Evolutionary conservation across 2,888 invertebrate species (phyloP), one percentile per base, ranked within the genome.

Genomic region (Caenorhabditis sp.): DNA sequence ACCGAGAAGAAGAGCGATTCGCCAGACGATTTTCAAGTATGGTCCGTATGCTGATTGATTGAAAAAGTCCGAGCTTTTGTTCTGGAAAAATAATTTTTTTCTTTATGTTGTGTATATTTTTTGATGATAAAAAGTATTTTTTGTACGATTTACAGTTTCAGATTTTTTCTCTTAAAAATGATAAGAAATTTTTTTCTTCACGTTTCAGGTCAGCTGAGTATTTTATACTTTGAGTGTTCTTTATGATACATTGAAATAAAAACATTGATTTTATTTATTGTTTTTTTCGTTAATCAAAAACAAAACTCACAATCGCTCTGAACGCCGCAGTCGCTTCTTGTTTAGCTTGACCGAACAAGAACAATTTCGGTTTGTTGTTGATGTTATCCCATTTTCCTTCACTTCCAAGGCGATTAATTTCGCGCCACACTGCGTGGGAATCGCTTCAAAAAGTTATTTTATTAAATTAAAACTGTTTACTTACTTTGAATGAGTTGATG

Each of bases 371-470:
- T 49, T 62, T 71, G 65, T 84, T 84, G 72, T 84, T 82, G 66
- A 84, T 69, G 58, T 74, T 81, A 57, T 84, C 83, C 84, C 84
- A 84, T 66, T 84, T 83, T 55, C 84, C 84, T 64, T 82, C 81
- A 55, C 79, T 76, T 8, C 78, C 82, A 21, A 83, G 77, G 37
- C 78, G 69, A 75, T 84, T 84, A 66, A 84, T 83, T 60, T 82
- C 79, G 60, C 77, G 76, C 77, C 81, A 83, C 19, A 79, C 64
- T 12, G 72, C 66, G 19, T n/a, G 27, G 5, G 67, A 64, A 24
- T 72, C 64, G 23, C 71, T 72, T 43, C 37, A 67, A 67, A 24
- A n/a, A 8, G 19, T 23, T 1, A 51, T 1, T 10, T 21, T 53
- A 19, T 12, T 24, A 19, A 27, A 54, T 26, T 51, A 59, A 59